These are phyloP conservation scores for Labeo calbasu DNA, from an alignment of 2,797 vertebrate species.

Conservation along the genomic window DNA sequence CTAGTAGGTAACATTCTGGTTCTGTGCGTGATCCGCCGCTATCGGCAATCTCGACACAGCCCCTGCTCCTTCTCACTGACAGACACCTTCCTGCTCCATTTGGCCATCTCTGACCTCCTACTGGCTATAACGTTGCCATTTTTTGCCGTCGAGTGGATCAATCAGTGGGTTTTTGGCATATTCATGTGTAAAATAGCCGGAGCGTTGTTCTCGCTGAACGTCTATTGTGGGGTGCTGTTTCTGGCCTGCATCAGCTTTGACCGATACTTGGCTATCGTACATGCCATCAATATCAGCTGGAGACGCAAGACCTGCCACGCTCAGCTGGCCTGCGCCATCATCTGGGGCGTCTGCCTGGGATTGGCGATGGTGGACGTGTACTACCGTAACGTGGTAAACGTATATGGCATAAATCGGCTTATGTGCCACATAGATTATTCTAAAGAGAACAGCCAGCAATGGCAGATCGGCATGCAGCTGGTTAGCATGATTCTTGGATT, in stretches of 20 bases:
- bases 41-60: conserved; percentile 68
- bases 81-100: conserved; percentile 82
- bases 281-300: conserved; percentile 76
- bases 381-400: conserved; percentile 67
- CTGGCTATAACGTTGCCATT: conserved; percentile 81
- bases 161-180: conserved; percentile 75
- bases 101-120: conserved; percentile 83
- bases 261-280: conserved; percentile 84
- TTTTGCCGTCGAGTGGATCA: conserved; percentile 74
- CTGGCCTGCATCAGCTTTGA: conserved; percentile 85
- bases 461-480: conserved; percentile 75
- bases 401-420: rapidly evolving
- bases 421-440: conserved; percentile 70
- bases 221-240: conserved; percentile 84
- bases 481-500: conserved; percentile 78
- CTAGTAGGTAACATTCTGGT: conserved; percentile 80
- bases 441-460: conserved; percentile 59
- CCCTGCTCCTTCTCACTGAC: conserved; percentile 76
- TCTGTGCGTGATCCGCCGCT: conserved; percentile 77
- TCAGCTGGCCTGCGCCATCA: conserved; percentile 72
- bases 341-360: conserved; percentile 77
- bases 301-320: conserved; percentile 76
- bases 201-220: conserved; percentile 81
- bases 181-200: conserved; percentile 78
- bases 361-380: conserved; percentile 76